phyloP scores from a whole-genome alignment of 2,888 invertebrate species.

The Mesoligia furuncula region DNA sequence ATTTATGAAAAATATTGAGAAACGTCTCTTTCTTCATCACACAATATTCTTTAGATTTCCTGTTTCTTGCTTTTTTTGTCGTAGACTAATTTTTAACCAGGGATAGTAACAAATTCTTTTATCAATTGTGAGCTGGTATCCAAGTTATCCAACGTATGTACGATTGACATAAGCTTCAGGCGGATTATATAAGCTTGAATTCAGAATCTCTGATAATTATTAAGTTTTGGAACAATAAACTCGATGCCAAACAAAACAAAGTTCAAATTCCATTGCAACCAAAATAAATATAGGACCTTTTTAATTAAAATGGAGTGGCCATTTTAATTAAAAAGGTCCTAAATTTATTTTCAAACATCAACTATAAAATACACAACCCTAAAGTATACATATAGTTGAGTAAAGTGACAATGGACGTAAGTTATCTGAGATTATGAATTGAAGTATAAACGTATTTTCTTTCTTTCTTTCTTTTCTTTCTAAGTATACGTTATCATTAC shows the following conservation, averaged over 20 bases:
- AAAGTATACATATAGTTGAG: not conserved
- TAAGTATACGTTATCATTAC: not conserved
- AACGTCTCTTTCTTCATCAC: not conserved
- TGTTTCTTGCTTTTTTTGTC: not conserved
- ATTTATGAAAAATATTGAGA: not conserved
- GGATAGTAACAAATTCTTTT: not conserved
- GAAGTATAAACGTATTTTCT: too few relatives aligned
- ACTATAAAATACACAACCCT: not conserved
- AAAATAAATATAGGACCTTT: not conserved
- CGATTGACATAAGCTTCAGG: not conserved
- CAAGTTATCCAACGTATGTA: not conserved
- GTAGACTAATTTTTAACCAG: not conserved
- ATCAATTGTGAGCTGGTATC: not conserved
- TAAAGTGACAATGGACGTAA: not conserved
- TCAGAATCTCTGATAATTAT: not conserved
- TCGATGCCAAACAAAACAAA: not conserved
- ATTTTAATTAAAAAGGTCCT: not conserved
- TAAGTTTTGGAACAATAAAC: not conserved
- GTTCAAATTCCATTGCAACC: not conserved
- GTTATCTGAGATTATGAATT: not conserved
- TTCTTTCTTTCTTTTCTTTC: too few relatives aligned
- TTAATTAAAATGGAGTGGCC: not conserved
- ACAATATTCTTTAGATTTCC: too few relatives aligned
- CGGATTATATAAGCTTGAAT: not conserved
- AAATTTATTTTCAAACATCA: too few relatives aligned